phyloP scores from a whole-genome alignment of 1,140 invertebrate species.

The Drosophila ercepeae region DNA sequence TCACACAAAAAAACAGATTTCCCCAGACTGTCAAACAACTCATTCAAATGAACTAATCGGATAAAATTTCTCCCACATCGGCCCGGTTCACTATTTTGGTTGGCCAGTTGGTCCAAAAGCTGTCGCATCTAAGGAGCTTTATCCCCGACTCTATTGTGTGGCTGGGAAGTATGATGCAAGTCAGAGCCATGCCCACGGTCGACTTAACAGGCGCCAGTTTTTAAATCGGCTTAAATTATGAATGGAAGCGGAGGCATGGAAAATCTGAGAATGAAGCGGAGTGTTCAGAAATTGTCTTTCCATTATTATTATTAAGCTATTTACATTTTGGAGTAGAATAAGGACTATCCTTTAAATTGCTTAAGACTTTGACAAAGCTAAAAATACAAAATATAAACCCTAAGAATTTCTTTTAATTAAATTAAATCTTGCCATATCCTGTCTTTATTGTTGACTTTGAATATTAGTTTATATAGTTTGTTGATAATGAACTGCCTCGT shows the following conservation, averaged over 20 bases:
- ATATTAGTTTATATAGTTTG: neutral
- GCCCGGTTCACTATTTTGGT: neutral
- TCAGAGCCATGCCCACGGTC: constrained; percentile 26
- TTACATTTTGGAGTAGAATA: constrained; percentile 32
- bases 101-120: constrained; percentile 42
- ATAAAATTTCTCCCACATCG: constrained; percentile 15
- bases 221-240: constrained; percentile 56
- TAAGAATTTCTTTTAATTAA: too few relatives aligned
- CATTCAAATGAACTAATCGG: constrained; percentile 53
- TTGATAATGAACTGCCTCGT: neutral
- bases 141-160: constrained; percentile 28
- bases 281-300: constrained; percentile 39
- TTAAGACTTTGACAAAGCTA: neutral
- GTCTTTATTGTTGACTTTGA: neutral
- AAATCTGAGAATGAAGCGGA: constrained; percentile 32
- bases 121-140: constrained; percentile 42
- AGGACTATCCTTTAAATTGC: constrained; percentile 16
- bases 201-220: constrained; percentile 48
- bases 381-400: too few relatives aligned
- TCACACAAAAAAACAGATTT: neutral
- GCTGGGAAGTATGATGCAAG: constrained; percentile 26
- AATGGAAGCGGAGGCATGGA: constrained; percentile 12
- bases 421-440: neutral
- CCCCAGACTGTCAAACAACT: constrained; percentile 14
- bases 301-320: constrained; percentile 71